Percentiles rank a stretch among this genome's conserved stretches.
Evolutionary conservation across 2,113 vertebrate species (phyloP).

Genomic region (Sialia sialis): DNA sequence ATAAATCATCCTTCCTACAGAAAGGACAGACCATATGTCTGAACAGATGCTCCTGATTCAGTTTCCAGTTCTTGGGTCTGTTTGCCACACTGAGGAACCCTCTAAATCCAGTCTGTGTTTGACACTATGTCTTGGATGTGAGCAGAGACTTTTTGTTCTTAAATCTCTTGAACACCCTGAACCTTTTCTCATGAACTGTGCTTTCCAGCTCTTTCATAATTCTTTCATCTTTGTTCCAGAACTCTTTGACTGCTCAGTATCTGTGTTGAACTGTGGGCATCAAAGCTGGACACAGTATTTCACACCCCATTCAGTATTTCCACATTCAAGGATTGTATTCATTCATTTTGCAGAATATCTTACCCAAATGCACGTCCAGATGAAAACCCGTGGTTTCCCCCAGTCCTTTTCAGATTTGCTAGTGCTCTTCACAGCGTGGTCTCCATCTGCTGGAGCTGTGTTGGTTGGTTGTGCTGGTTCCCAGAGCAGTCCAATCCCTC

Average conservation of each 20-base stretch:
- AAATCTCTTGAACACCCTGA: background rate
- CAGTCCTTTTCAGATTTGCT: background rate
- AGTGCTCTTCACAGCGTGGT: accelerated
- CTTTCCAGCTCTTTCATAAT: background rate
- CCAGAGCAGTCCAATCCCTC: background rate
- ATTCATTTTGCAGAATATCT: background rate
- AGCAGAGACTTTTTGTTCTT: background rate
- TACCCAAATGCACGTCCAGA: background rate
- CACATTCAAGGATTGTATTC: background rate
- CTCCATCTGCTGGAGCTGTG: background rate
- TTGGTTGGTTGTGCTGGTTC: background rate
- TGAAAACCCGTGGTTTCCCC: background rate
- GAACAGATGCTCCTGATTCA: background rate
- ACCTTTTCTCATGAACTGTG: background rate
- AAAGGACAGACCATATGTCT: background rate
- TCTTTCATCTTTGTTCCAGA: background rate
- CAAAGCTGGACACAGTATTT: background rate
- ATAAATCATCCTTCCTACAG: background rate
- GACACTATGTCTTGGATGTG: background rate
- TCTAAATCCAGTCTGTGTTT: background rate
- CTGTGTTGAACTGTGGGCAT: background rate
- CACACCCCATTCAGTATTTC: background rate
- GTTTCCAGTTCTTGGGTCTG: background rate
- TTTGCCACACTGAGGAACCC: background rate
- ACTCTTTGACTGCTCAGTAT: background rate